Evolutionary conservation across 2,888 invertebrate genomes (phyloP), one percentile per base, ranked within the genome.

Genomic region (Parascotia fuliginaria): DNA sequence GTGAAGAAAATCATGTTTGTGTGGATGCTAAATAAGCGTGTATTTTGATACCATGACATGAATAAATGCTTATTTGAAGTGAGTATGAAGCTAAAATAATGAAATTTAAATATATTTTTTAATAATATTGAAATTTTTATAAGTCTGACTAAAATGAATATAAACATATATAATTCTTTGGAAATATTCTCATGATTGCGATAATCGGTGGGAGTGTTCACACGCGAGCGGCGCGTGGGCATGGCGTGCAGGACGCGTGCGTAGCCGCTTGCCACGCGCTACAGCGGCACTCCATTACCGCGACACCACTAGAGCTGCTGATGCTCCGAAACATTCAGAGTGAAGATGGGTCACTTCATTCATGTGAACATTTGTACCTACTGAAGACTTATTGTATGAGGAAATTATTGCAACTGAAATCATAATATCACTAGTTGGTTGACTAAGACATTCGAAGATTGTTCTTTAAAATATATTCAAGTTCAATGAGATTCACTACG

Each of bases 131-230:
- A n/a, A n/a, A n/a, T n/a, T n/a, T n/a, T n/a, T 19, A 19, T 37
- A 15, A 5, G 15, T 24, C 12, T 19, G 0, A 38, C 14, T 46
- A 39, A 44, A 68, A 55, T 56, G 46, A 22, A 7, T 24, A 42
- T 50, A 41, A 47, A 33, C 31, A 54, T 53, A 55, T 56, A 47
- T 42, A 41, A 42, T 55, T 57, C 46, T 50, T 46, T 24, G 38
- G 51, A 65, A 64, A 64, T 72, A 75, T 86, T 87, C 85, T 87
- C 88, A 87, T 83, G 82, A 65, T 63, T 64, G 57, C 72, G 70
- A 80, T 89, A 91, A 91, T 90, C 89, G 89, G 84, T 86, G 90
- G 89, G 89, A 88, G 89, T 87, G 86, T 70, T 64, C 65, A 65
- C 81, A 72, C 75, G 78, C 58, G 60, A 5, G 22, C 60, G 75